phyloP scores from a whole-genome alignment of 1,140 invertebrate species.

The Battus philenor region DNA sequence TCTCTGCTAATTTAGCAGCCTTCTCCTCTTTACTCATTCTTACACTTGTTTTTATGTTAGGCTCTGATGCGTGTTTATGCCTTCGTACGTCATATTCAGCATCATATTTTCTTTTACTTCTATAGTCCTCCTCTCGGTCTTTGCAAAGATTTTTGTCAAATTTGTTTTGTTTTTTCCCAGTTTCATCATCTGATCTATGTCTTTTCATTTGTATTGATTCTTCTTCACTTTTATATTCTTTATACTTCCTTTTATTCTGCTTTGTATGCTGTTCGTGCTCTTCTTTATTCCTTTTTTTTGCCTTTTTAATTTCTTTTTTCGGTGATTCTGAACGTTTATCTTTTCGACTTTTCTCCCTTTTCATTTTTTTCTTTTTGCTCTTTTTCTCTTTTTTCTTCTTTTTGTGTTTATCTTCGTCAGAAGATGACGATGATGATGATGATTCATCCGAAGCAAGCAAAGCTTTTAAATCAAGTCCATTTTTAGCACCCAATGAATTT shows the following conservation, averaged over 20 bases:
- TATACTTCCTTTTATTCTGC: conserved; percentile 7
- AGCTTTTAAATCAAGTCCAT: conserved; percentile 55
- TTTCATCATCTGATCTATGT: conserved; percentile 1
- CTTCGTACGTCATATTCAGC: neutral
- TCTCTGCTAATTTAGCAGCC: conserved; percentile 83
- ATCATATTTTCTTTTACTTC: neutral
- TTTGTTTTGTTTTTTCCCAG: conserved; percentile 6
- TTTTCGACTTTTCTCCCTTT: conserved; percentile 22
- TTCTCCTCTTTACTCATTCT: conserved; percentile 80
- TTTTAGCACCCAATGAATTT: conserved; percentile 66
- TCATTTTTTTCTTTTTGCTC: conserved; percentile 33
- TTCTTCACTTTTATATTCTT: conserved; percentile 1
- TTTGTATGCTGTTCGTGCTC: conserved; percentile 12
- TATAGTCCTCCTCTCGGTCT: neutral
- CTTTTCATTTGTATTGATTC: conserved; percentile 1
- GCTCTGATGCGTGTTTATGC: conserved; percentile 9
- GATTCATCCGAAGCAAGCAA: conserved; percentile 56
- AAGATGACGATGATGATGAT: conserved; percentile 67
- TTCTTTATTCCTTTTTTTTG: conserved; percentile 7
- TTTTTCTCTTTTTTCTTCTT: conserved; percentile 64
- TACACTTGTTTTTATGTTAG: conserved; percentile 12
- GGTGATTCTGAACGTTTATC: conserved; percentile 9
- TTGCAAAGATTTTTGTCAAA: conserved; percentile 2
- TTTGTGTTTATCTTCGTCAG: conserved; percentile 67
- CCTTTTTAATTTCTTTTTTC: conserved; percentile 21